Base-by-base conservation (phyloP, 1,140 invertebrate genomes). In the Tetramorium simillimum region DNA sequence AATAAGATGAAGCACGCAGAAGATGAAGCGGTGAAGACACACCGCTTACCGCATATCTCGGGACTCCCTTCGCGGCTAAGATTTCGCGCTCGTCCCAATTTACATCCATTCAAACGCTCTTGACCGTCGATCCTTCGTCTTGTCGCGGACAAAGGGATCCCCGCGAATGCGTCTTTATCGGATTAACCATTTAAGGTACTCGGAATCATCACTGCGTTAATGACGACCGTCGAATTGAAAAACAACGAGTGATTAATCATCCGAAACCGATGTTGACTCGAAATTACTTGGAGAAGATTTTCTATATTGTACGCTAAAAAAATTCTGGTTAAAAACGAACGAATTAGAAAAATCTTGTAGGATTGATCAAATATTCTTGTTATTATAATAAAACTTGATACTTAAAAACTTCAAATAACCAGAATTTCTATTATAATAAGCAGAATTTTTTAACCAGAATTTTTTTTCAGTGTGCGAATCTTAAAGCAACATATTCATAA, bases 1-100 rank as follows among this genome's bases (percentile, higher is more conserved):
- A 78, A 78, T 63, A 33, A 78, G 76, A 78, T 65, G 65, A 69
- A 16, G 21, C 58, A 18, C 28, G 28, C 58, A n/a, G 24, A 78
- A 46, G 75, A 78, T 49, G 76, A 78, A 49, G 58, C 46, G 40
- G 6, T 46, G 58, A 56, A 58, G 53, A 58, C n/a, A 53, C n/a
- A 12, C 33, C 10, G 56, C 16, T 46, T 10, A 1, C 43, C 69
- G 43, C 3, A 9, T n/a, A 24, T 2, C 49, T 53, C 28, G 21
- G 16, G 18, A 37, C 70, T n/a, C 6, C 40, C 37, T 21, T 16
- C 33, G 76, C 73, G 40, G 14, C 12, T 58, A 18, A 63, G 58
- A 78, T 78, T 78, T 62, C 58, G 58, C 43, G 43, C 76, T 65
- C 58, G 75, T 78, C 58, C 76, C 76, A 78, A 78, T 78, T 78